Evolutionary conservation across 2,113 vertebrate genomes (phyloP).

Genomic region (Anarrhichthys ocellatus): DNA sequence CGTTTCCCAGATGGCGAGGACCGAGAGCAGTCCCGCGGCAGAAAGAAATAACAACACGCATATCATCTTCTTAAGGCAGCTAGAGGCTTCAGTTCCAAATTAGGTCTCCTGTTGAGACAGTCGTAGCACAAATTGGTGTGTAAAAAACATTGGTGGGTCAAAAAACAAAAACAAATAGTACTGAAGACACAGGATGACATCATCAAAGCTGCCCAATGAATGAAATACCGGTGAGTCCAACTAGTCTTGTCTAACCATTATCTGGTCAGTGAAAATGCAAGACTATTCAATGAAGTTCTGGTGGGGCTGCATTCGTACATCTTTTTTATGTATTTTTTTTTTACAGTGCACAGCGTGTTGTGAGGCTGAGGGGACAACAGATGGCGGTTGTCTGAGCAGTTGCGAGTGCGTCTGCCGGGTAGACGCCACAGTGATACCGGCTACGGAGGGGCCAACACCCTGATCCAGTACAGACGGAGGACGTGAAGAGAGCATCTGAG

Average conservation of each 20-base stretch:
- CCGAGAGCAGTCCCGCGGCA: background rate
- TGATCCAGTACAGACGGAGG: slow-evolving; percentile 52
- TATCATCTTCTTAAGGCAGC: background rate
- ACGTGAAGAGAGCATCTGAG: slow-evolving; percentile 54
- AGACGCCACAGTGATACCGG: slow-evolving; percentile 37
- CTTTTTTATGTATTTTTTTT: background rate
- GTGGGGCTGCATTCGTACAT: background rate
- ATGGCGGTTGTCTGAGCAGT: slow-evolving; percentile 61
- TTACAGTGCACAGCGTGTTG: slow-evolving; percentile 21
- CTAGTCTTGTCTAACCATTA: background rate
- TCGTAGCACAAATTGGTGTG: background rate
- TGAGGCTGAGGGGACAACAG: slow-evolving; percentile 49
- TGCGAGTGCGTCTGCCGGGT: slow-evolving; percentile 33
- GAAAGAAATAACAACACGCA: background rate
- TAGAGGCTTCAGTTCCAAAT: background rate
- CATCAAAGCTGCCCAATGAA: background rate
- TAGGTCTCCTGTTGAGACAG: background rate
- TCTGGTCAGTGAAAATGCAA: background rate
- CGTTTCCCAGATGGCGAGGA: background rate
- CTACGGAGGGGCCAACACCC: slow-evolving; percentile 36
- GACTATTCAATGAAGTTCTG: background rate
- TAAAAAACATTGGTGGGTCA: background rate
- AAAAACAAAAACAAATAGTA: background rate
- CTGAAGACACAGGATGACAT: background rate
- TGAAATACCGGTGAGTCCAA: background rate